Evolutionary conservation across 30 jellyfish, hydroid and myxozoan genomes (phyloP).

Genomic region (Catostylus mosaicus): DNA sequence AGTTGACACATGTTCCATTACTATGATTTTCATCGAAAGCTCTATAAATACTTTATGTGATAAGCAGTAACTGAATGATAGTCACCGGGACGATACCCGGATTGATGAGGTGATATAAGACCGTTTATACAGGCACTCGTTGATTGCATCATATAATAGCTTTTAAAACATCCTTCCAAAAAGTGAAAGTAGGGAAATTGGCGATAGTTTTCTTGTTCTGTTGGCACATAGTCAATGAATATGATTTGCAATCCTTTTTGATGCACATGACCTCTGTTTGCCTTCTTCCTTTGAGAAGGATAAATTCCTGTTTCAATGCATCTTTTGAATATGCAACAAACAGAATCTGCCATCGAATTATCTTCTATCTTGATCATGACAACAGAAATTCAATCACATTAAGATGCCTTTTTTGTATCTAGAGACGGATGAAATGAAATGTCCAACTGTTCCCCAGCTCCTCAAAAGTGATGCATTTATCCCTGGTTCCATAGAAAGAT

Average conservation of each 20-base stretch:
- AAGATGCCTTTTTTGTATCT: constrained; percentile 54
- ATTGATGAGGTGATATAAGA: constrained; percentile 54
- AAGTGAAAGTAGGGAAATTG: constrained; percentile 36
- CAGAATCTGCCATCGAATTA: constrained; percentile 28
- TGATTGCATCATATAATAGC: constrained; percentile 50
- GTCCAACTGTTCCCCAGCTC: too few relatives aligned
- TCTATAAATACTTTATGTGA: constrained; percentile 37
- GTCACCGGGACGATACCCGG: constrained; percentile 60
- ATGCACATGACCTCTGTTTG: constrained; percentile 58
- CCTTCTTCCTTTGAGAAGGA: constrained; percentile 60
- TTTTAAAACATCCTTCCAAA: constrained; percentile 48
- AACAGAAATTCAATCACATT: constrained; percentile 55
- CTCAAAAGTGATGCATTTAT: too few relatives aligned
- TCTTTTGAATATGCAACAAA: constrained; percentile 41
- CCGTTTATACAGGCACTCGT: constrained; percentile 45
- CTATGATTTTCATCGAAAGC: constrained; percentile 51
- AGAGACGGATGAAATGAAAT: constrained; percentile 36
- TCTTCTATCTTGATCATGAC: constrained; percentile 38
- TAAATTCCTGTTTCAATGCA: constrained; percentile 58
- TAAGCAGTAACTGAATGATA: constrained; percentile 42
- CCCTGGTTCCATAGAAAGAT: background rate
- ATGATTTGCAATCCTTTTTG: constrained; percentile 60
- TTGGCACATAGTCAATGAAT: too few relatives aligned
- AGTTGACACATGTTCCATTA: constrained; percentile 57
- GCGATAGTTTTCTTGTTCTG: constrained; percentile 53